phyloP scores from a whole-genome alignment of 2,113 vertebrate species.

The Passerina amoena region DNA sequence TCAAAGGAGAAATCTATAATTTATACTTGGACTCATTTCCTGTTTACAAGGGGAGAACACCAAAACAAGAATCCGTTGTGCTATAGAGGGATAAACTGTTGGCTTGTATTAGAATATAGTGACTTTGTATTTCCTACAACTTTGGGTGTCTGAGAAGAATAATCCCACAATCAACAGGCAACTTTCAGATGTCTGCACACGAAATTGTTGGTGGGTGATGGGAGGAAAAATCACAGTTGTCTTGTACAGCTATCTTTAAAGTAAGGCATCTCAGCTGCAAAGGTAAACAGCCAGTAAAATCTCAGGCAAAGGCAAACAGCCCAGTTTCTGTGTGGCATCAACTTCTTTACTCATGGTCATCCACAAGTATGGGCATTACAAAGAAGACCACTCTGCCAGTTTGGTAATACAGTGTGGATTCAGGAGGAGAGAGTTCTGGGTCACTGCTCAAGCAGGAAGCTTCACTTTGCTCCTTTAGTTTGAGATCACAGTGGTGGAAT shows the following conservation, averaged over 20 bases:
- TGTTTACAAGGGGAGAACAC: constrained; percentile 33
- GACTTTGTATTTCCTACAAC: neutral
- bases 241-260: neutral
- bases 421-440: neutral
- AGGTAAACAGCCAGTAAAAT: neutral
- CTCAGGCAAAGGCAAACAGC: neutral
- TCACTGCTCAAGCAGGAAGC: neutral
- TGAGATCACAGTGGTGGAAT: accelerated
- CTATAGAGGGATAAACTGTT: constrained; percentile 6
- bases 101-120: constrained; percentile 4
- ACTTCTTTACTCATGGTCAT: neutral
- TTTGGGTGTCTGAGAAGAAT: neutral
- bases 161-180: neutral
- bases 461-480: neutral
- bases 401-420: neutral
- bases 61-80: neutral
- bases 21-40: constrained; percentile 52
- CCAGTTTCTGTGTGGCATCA: neutral
- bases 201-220: neutral
- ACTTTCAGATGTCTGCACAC: neutral
- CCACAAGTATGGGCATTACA: neutral
- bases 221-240: neutral
- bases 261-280: neutral
- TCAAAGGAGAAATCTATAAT: constrained; percentile 60
- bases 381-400: neutral